Percentiles rank a stretch among this genome's conserved stretches.
phyloP scores from a whole-genome alignment of 2,888 invertebrate species.

The Sminthurides aquaticus region DNA sequence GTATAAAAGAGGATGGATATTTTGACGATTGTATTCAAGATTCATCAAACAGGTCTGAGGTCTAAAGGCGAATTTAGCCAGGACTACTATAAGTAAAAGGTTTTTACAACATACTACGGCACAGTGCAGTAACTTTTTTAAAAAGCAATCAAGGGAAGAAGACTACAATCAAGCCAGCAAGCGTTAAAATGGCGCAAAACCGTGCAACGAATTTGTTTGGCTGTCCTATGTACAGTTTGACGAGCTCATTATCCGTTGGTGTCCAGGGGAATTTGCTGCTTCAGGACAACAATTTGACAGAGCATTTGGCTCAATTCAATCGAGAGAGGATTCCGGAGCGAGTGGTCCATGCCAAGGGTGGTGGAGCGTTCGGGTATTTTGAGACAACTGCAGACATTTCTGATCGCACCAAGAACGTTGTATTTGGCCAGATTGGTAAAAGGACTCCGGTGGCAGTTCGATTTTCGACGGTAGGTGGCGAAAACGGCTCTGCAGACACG shows the following conservation, averaged over 20 bases:
- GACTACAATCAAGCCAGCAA: no score
- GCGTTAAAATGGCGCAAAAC: neutral
- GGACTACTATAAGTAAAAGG: no score
- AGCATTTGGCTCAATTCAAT: constrained; percentile 75
- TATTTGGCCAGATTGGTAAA: constrained; percentile 71
- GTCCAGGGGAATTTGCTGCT: constrained; percentile 75
- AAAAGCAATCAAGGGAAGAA: no score
- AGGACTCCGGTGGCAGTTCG: constrained; percentile 69
- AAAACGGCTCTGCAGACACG: constrained; percentile 59
- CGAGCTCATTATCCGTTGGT: constrained; percentile 63
- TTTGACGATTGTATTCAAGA: no score
- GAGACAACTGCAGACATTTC: constrained; percentile 79
- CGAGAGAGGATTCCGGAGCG: constrained; percentile 92
- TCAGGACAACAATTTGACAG: constrained; percentile 73
- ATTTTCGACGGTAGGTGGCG: constrained; percentile 81
- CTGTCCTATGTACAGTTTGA: constrained; percentile 30
- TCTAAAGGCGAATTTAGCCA: no score
- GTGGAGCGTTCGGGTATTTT: constrained; percentile 78
- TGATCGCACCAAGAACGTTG: constrained; percentile 66
- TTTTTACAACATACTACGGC: no score
- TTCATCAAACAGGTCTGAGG: no score
- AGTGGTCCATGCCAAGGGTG: constrained; percentile 94
- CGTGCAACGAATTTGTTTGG: constrained; percentile 31
- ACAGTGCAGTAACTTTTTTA: no score
- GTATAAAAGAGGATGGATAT: no score